phyloP scores from a whole-genome alignment of 2,113 vertebrate genomes.

The Erpornis zantholeuca region DNA sequence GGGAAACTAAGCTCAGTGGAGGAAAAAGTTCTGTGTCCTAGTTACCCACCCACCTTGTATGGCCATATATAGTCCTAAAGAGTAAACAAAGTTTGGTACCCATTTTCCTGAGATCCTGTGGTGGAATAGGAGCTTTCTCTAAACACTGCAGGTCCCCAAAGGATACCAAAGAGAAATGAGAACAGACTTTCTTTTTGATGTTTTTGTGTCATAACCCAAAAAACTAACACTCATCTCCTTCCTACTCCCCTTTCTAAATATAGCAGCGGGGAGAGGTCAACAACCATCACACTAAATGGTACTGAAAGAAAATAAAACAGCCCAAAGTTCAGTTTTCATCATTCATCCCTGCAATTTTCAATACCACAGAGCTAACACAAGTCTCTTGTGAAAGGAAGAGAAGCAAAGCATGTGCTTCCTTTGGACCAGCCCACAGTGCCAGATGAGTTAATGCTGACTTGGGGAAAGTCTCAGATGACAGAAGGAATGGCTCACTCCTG shows the following conservation, averaged over 20 bases:
- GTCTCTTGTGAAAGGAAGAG: not conserved
- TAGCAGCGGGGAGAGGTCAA: not conserved
- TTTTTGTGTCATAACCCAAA: conserved; percentile 32
- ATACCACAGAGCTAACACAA: not conserved
- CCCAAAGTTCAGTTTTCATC: not conserved
- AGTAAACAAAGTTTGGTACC: not conserved
- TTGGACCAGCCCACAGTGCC: not conserved
- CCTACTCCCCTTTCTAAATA: conserved; percentile 19
- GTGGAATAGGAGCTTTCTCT: conserved; percentile 1
- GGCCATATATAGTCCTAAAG: not conserved
- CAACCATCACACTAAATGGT: not conserved
- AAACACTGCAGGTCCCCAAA: not conserved
- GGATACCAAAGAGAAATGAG: conserved; percentile 13
- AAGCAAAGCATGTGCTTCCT: not conserved
- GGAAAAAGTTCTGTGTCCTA: not conserved
- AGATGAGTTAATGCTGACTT: not conserved
- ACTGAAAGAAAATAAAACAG: conserved; percentile 37
- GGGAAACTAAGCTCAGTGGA: conserved; percentile 27
- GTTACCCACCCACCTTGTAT: conserved; percentile 4
- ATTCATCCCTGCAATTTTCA: not conserved
- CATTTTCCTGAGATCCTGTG: conserved; percentile 6
- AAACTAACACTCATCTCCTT: not conserved
- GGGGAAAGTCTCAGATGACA: not conserved
- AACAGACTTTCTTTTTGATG: conserved; percentile 1
- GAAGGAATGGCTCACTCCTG: not conserved